These are phyloP conservation scores for Cyclura pinguis DNA, from an alignment of 2,797 vertebrate genomes.

Conservation along the genomic window DNA sequence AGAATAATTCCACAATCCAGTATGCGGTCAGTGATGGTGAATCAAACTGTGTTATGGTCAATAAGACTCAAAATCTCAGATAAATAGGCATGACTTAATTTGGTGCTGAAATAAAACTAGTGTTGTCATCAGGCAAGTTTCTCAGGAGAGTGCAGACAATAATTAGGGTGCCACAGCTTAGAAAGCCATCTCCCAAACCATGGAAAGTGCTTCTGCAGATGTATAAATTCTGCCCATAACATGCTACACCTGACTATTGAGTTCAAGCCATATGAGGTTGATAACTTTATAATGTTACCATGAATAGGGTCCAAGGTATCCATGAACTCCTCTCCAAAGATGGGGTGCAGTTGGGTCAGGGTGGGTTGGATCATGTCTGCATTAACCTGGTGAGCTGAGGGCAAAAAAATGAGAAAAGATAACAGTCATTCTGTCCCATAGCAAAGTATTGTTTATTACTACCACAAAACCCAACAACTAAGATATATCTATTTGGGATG, in stretches of 20 bases:
- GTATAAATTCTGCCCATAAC: neutral
- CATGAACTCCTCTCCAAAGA: constrained; percentile 48
- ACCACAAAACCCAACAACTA: neutral
- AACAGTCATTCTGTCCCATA: neutral
- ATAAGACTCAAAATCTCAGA: neutral
- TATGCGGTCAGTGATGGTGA: neutral
- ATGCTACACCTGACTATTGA: neutral
- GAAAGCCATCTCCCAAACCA: neutral
- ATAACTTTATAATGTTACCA: constrained; percentile 7
- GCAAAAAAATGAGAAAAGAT: neutral
- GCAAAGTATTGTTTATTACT: neutral
- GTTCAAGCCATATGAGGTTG: neutral
- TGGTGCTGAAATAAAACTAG: neutral
- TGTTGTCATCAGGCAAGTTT: neutral
- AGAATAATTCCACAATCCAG: neutral
- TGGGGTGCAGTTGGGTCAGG: constrained; percentile 31
- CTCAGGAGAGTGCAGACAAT: neutral
- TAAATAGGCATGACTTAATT: neutral
- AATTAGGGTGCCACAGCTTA: neutral
- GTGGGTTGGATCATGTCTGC: constrained; percentile 50
- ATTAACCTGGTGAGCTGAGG: constrained; percentile 46
- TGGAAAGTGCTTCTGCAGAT: neutral
- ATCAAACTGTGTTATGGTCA: neutral
- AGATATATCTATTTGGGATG: neutral
- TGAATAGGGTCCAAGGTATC: constrained; percentile 41